These are phyloP conservation scores for Sternarchorhynchus goeldii DNA, from an alignment of 2,797 vertebrate species.

Conservation along the genomic window DNA sequence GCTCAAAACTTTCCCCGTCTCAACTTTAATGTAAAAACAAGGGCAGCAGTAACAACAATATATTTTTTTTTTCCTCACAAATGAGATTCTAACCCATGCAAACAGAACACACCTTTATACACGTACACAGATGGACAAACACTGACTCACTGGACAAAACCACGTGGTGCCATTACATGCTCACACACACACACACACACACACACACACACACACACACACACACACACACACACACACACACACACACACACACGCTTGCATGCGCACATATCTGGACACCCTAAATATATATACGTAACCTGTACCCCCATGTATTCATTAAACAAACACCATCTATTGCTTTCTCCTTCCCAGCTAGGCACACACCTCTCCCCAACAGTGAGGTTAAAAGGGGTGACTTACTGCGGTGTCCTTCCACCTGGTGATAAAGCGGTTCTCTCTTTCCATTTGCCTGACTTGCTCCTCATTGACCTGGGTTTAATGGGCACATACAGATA, in stretches of 20 bases:
- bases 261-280: too few species aligned
- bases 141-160: constrained; percentile 30
- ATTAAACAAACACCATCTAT: not conserved
- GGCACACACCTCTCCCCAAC: constrained; percentile 26
- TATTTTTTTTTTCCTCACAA: too few species aligned
- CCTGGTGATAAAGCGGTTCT: constrained; percentile 93
- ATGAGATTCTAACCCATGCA: constrained; percentile 5
- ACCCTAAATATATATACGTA: too few species aligned
- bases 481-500: constrained; percentile 49
- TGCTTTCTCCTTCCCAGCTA: constrained; percentile 1
- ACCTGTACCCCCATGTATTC: not conserved
- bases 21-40: constrained; percentile 41
- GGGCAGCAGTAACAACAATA: not conserved
- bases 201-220: constrained; percentile 43
- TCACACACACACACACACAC: constrained; percentile 51
- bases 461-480: constrained; percentile 91
- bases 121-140: constrained; percentile 38
- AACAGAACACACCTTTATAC: not conserved
- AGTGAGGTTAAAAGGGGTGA: constrained; percentile 55
- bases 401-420: constrained; percentile 95
- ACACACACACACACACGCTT: too few species aligned
- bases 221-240: too few species aligned
- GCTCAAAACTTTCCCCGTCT: constrained; percentile 10
- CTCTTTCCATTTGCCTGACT: constrained; percentile 94
- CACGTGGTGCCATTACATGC: constrained; percentile 25